Conservation (phyloP, 2,888 invertebrate species). For the Agrilus mali region DNA sequence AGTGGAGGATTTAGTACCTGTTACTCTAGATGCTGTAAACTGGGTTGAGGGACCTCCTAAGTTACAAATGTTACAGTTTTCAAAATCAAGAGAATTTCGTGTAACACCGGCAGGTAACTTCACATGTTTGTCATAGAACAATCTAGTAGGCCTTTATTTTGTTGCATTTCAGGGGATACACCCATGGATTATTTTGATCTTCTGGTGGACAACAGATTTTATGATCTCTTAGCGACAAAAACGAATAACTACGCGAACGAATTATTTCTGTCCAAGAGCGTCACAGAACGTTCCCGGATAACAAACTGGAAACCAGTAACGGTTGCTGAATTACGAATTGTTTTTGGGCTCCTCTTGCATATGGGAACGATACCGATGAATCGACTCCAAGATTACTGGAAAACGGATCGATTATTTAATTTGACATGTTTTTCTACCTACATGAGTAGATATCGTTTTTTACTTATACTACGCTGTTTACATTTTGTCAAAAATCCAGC, state of each 20-base stretch:
- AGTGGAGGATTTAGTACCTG: too few species aligned
- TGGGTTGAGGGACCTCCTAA: too few species aligned
- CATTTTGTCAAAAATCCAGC: slow-evolving; percentile 6
- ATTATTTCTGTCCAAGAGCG: slow-evolving; percentile 1
- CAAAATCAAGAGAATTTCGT: too few species aligned
- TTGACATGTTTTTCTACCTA: slow-evolving; percentile 3
- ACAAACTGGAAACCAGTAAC: slow-evolving; percentile 6
- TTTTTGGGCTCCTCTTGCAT: slow-evolving; percentile 11
- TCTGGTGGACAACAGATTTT: too few species aligned
- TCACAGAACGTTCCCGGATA: slow-evolving; percentile 5
- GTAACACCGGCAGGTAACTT: too few species aligned
- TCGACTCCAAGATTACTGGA: slow-evolving; percentile 12
- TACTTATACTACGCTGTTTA: slow-evolving; percentile 8
- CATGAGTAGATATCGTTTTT: slow-evolving; percentile 11
- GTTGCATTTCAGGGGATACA: too few species aligned
- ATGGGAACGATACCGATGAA: slow-evolving; percentile 10
- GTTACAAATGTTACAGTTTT: too few species aligned
- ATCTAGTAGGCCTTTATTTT: too few species aligned
- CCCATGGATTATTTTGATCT: too few species aligned
- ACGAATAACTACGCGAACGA: slow-evolving; percentile 4
- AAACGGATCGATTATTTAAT: slow-evolving; percentile 9
- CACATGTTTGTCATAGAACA: too few species aligned
- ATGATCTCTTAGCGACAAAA: too few species aligned
- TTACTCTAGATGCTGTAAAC: too few species aligned
- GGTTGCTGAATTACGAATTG: slow-evolving; percentile 8